Percentiles rank a stretch among this genome's conserved stretches.
Evolutionary conservation across 1,140 invertebrate species (phyloP).

Genomic region (Araneus ventricosus): DNA sequence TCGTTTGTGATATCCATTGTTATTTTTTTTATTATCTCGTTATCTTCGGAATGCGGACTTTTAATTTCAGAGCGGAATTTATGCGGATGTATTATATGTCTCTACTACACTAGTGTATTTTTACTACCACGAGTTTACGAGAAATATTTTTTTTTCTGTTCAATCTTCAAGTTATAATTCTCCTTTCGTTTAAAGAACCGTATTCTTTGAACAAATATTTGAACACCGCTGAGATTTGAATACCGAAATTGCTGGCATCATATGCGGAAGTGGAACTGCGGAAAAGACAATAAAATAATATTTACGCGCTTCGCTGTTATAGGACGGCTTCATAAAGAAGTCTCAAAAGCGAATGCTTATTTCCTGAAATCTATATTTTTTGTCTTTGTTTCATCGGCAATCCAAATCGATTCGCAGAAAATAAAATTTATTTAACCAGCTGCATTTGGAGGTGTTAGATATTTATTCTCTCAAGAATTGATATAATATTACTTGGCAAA

Average conservation of each 20-base stretch:
- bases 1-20: background rate
- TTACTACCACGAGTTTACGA: background rate
- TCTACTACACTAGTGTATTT: background rate
- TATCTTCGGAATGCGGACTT: slow-evolving; percentile 24
- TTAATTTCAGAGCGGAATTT: slow-evolving; percentile 47
- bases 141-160: background rate
- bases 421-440: too few relatives aligned
- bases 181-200: background rate
- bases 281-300: background rate
- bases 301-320: background rate
- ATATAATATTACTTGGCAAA: too few relatives aligned
- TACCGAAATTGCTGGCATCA: background rate
- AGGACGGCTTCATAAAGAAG: background rate
- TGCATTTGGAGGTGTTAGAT: too few relatives aligned
- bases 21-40: slow-evolving; percentile 28
- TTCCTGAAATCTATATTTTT: background rate
- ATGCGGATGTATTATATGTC: slow-evolving; percentile 22
- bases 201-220: slow-evolving; percentile 26
- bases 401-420: too few relatives aligned
- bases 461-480: too few relatives aligned
- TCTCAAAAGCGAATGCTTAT: background rate
- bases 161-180: background rate
- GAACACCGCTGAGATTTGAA: background rate
- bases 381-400: background rate
- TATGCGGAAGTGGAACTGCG: background rate